A percentile compares a stretch with the other conserved stretches of the same genome.
These are phyloP conservation scores for Stylophora pistillata DNA, from an alignment of 64 coral and sea anemone genomes.

Conservation along the genomic window DNA sequence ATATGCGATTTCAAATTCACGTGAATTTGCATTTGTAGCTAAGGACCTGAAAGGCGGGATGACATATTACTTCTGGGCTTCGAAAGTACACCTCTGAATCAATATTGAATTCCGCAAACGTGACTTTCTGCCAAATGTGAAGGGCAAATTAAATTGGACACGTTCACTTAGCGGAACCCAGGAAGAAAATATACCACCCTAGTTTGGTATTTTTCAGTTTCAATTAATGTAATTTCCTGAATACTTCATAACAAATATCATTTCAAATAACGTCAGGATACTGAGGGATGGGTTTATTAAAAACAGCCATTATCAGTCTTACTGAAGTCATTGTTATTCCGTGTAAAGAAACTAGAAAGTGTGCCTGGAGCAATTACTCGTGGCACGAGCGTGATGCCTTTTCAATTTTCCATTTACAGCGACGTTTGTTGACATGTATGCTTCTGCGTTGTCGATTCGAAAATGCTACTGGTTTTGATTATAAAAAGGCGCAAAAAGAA, in stretches of 20 bases:
- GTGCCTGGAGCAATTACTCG: background rate
- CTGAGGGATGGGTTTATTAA: slow-evolving; percentile 24
- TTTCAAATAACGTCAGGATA: slow-evolving; percentile 30
- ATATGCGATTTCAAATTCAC: too few relatives aligned
- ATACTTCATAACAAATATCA: slow-evolving; percentile 36
- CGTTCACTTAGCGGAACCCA: background rate
- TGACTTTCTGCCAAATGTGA: background rate
- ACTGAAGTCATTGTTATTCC: background rate
- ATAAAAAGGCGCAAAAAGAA: background rate
- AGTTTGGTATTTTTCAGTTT: slow-evolving; percentile 3
- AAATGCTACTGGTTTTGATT: background rate
- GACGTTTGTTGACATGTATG: background rate
- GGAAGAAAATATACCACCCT: background rate
- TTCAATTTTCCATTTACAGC: background rate
- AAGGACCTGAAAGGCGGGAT: too few relatives aligned
- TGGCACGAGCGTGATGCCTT: background rate
- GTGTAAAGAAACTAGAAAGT: slow-evolving; percentile 10
- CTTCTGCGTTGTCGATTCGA: background rate
- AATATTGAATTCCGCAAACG: background rate
- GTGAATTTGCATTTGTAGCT: too few relatives aligned
- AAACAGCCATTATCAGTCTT: slow-evolving; percentile 34
- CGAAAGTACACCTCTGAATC: background rate
- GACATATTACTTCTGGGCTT: background rate
- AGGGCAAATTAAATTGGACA: background rate
- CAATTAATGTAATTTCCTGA: slow-evolving; percentile 50